Evolutionary conservation across 1,140 invertebrate genomes (phyloP).

Genomic region (Neotoxoptera formosana): DNA sequence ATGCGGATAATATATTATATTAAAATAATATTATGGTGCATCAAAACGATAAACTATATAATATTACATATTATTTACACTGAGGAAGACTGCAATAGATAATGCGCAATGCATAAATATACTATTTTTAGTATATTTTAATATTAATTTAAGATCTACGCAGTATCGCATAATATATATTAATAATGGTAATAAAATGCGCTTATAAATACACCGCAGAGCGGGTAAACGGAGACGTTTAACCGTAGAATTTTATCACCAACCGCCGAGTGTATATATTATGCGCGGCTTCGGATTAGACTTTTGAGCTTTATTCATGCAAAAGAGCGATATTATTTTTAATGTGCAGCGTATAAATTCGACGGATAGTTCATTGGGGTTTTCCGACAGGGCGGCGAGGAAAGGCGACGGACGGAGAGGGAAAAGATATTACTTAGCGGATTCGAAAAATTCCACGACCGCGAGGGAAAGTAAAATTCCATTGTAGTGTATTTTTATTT

Average conservation of each 20-base stretch:
- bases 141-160: too few species aligned
- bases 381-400: neutral
- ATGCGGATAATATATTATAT: neutral
- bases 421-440: constrained; percentile 22
- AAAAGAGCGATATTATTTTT: constrained; percentile 10
- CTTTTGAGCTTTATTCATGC: neutral
- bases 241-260: neutral
- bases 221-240: neutral
- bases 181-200: neutral
- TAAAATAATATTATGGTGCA: neutral
- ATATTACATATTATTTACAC: neutral
- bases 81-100: neutral
- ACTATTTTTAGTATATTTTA: too few species aligned
- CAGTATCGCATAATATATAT: neutral
- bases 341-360: neutral
- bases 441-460: constrained; percentile 30
- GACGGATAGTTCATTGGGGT: neutral
- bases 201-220: neutral
- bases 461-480: constrained; percentile 32
- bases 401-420: neutral
- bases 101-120: too few species aligned
- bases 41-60: neutral
- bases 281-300: neutral
- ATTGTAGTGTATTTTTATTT: constrained; percentile 14
- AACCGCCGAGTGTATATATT: neutral